Conservation (phyloP, 53 echinoderm and acorn worm species). For the Paracentrotus lividus region DNA sequence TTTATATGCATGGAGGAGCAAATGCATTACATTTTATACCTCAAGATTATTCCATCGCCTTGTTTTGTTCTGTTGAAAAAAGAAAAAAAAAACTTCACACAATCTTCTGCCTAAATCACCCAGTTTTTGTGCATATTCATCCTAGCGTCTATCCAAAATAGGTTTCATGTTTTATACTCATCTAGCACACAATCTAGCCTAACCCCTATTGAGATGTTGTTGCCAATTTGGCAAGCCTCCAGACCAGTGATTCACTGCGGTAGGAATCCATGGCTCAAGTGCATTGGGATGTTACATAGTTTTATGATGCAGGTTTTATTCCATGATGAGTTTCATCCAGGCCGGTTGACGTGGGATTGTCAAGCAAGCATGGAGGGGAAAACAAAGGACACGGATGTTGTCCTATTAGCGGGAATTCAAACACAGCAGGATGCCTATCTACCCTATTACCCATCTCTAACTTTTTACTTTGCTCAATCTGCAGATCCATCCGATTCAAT, state of each 20-base stretch:
- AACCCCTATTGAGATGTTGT: slow-evolving; percentile 53
- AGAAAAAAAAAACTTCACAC: neutral
- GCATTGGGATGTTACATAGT: neutral
- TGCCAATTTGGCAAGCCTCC: slow-evolving; percentile 50
- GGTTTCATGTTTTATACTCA: neutral
- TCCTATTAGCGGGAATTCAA: slow-evolving; percentile 31
- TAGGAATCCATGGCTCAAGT: slow-evolving; percentile 4
- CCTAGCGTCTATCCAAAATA: slow-evolving; percentile 19
- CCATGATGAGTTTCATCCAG: neutral
- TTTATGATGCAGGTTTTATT: neutral
- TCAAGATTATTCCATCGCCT: neutral
- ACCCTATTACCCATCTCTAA: neutral
- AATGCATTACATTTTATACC: neutral
- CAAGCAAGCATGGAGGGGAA: neutral
- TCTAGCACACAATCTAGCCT: neutral
- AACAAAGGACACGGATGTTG: neutral
- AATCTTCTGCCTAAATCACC: neutral
- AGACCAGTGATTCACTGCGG: slow-evolving; percentile 55
- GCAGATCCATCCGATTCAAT: neutral
- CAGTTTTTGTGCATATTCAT: slow-evolving; percentile 23
- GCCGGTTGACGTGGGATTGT: neutral
- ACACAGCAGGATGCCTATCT: slow-evolving; percentile 20
- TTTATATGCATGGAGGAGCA: neutral
- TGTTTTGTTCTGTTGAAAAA: neutral
- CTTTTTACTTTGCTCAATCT: neutral